A percentile compares a stretch with the other conserved stretches of the same genome.
These are phyloP conservation scores for Chondrilla cf. caribensis DNA, from an alignment of 37 sponge, comb jelly and placozoan genomes.

Conservation along the genomic window DNA sequence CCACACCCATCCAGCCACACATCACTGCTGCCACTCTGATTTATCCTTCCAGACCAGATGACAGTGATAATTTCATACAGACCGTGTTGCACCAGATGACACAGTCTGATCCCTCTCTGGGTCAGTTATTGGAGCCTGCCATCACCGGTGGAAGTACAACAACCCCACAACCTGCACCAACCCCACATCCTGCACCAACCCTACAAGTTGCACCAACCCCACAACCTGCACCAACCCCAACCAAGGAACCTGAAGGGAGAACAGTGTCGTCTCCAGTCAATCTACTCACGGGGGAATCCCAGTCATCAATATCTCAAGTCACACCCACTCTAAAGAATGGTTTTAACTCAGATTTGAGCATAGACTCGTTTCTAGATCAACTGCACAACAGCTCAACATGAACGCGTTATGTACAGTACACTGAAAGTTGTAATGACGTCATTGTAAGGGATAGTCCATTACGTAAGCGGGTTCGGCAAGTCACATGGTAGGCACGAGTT, in stretches of 20 bases:
- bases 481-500: no score
- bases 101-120: background rate
- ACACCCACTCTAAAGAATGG: background rate
- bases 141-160: no score
- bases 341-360: background rate
- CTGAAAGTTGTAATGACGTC: no score
- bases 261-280: background rate
- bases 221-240: background rate
- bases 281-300: no score
- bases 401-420: no score
- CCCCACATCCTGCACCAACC: no score
- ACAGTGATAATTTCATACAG: background rate
- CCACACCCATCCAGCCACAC: no score
- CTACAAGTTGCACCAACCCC: no score
- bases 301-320: background rate
- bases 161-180: background rate
- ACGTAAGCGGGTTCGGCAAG: no score
- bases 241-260: background rate
- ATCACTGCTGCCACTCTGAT: no score
- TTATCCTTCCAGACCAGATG: background rate
- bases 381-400: background rate
- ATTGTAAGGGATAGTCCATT: no score
- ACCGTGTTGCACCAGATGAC: background rate
- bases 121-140: background rate
- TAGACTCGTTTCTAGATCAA: slow-evolving; percentile 21